Evolutionary conservation across 2,888 invertebrate genomes (phyloP).

Genomic region (Acleris laterana): DNA sequence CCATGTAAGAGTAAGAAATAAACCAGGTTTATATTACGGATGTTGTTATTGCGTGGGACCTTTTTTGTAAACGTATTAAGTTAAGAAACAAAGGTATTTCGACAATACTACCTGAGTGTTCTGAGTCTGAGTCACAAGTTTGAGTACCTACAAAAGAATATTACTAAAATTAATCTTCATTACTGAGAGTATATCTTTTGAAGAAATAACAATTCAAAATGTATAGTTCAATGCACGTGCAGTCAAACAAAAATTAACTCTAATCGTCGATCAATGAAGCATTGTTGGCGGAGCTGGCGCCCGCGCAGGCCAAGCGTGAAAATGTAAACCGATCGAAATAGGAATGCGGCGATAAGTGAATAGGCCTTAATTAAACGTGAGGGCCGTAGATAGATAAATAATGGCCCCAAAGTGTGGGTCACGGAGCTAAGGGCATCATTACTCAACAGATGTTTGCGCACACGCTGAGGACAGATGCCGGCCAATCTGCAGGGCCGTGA

Average conservation of each 20-base stretch:
- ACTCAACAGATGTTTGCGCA: slow-evolving; percentile 43
- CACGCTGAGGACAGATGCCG: slow-evolving; percentile 67
- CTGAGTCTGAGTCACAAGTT: too few species aligned
- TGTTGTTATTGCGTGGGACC: slow-evolving; percentile 5
- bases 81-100: slow-evolving; percentile 1
- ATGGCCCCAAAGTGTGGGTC: slow-evolving; percentile 59
- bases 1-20: slow-evolving; percentile 22
- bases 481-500: slow-evolving; percentile 34
- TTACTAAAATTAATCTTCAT: slow-evolving; percentile 22
- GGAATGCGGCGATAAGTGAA: slow-evolving; percentile 75
- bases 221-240: slow-evolving; percentile 35
- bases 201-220: slow-evolving; percentile 13
- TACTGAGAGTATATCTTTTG: not conserved
- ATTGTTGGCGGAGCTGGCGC: slow-evolving; percentile 58
- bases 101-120: not conserved
- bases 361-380: slow-evolving; percentile 75
- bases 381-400: slow-evolving; percentile 65
- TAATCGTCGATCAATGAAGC: slow-evolving; percentile 61
- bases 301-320: slow-evolving; percentile 62
- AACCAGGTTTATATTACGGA: slow-evolving; percentile 10
- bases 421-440: slow-evolving; percentile 58
- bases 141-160: too few species aligned
- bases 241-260: slow-evolving; percentile 53
- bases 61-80: not conserved
- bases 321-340: slow-evolving; percentile 70